These are phyloP conservation scores for Lanistes nyassanus DNA, from an alignment of 1,140 invertebrate genomes.

Conservation along the genomic window DNA sequence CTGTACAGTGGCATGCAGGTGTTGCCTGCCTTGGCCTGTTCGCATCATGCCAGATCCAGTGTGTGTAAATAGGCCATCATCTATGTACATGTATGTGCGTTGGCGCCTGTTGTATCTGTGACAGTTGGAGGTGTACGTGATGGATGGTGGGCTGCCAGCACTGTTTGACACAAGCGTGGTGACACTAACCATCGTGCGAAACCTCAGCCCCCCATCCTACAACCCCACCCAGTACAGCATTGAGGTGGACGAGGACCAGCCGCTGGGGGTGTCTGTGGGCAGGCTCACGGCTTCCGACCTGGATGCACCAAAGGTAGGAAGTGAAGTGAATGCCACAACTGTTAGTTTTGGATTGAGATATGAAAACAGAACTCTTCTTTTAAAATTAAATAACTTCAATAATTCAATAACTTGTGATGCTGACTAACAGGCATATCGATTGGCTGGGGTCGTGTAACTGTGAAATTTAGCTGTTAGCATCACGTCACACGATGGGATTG, in stretches of 20 bases:
- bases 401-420: no score
- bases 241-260: slow-evolving; percentile 29
- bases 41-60: no score
- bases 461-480: no score
- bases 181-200: slow-evolving; percentile 47
- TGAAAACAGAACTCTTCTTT: no score
- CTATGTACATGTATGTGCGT: neutral
- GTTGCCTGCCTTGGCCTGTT: no score
- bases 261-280: slow-evolving; percentile 30
- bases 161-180: slow-evolving; percentile 36
- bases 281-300: slow-evolving; percentile 43
- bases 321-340: neutral
- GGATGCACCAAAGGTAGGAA: slow-evolving; percentile 31
- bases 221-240: slow-evolving; percentile 68
- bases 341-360: no score
- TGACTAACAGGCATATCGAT: no score
- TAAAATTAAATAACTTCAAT: no score
- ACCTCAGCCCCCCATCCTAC: slow-evolving; percentile 45
- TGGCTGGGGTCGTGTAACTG: no score
- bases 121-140: slow-evolving; percentile 47
- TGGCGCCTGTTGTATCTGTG: slow-evolving; percentile 26
- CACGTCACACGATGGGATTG: no score
- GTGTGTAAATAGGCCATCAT: no score
- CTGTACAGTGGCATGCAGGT: no score
- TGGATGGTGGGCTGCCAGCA: slow-evolving; percentile 50